A percentile compares a stretch with the other conserved stretches of the same genome.
phyloP scores from a whole-genome alignment of 1,140 invertebrate genomes.

The Drosophila oshimai region DNA sequence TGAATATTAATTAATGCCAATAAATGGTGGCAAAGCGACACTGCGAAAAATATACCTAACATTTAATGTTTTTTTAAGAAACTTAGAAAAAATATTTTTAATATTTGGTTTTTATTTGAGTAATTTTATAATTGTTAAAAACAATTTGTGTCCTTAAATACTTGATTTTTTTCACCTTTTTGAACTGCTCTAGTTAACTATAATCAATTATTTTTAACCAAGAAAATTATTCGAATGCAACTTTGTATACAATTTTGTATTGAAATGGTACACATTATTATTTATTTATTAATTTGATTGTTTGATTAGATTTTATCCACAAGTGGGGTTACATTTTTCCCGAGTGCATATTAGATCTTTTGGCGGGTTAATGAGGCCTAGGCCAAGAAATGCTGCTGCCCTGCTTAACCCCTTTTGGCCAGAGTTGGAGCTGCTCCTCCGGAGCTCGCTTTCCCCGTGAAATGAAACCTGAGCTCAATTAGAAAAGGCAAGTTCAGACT shows the following conservation, averaged over 20 bases:
- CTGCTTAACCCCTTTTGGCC: conserved; percentile 26
- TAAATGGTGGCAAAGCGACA: not conserved
- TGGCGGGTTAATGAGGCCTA: conserved; percentile 27
- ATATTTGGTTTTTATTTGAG: not conserved
- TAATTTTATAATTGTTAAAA: too few species aligned
- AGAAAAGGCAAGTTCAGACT: conserved; percentile 46
- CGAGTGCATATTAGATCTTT: not conserved
- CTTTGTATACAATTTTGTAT: too few species aligned
- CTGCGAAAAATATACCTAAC: not conserved
- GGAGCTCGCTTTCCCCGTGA: conserved; percentile 2
- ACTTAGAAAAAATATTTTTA: not conserved
- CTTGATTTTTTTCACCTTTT: not conserved
- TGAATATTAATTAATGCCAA: conserved; percentile 50
- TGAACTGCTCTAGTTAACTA: not conserved
- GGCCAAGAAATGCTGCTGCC: not conserved
- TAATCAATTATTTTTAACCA: too few species aligned
- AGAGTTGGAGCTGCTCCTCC: not conserved
- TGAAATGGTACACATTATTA: too few species aligned
- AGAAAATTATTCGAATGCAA: too few species aligned
- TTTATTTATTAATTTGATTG: too few species aligned
- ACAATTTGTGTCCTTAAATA: too few species aligned
- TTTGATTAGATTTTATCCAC: too few species aligned
- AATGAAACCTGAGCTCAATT: conserved; percentile 75
- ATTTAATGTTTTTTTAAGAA: not conserved
- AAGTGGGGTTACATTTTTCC: not conserved